Percentiles rank a stretch among this genome's conserved stretches.
Evolutionary conservation across 2,113 vertebrate genomes (phyloP).

Genomic region (Connochaetes taurinus): DNA sequence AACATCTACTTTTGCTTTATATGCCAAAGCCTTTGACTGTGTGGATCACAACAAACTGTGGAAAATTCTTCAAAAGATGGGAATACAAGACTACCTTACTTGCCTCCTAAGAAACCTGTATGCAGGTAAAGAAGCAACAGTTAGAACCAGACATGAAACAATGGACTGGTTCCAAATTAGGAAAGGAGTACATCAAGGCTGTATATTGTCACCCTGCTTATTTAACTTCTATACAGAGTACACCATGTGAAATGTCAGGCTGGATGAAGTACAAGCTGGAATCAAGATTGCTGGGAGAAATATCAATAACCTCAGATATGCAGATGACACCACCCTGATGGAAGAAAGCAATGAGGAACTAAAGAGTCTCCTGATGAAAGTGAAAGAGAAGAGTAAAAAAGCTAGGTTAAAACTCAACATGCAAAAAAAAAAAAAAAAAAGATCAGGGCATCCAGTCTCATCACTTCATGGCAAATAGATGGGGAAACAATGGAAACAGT

Average conservation of each 20-base stretch:
- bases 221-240: neutral
- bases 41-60: neutral
- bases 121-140: neutral
- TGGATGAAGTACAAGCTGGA: neutral
- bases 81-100: neutral
- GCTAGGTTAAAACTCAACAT: neutral
- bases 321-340: neutral
- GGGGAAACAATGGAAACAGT: neutral
- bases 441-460: neutral
- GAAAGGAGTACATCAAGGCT: neutral
- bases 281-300: neutral
- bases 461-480: neutral
- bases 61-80: neutral
- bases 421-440: neutral
- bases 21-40: neutral
- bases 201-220: neutral
- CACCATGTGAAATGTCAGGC: neutral
- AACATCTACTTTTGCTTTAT: neutral
- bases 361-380: neutral
- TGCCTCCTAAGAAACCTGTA: neutral
- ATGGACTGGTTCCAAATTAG: neutral
- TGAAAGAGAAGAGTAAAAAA: neutral
- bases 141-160: neutral
- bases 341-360: neutral
- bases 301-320: neutral